These are phyloP conservation scores for Eupithecia tripunctaria DNA, from an alignment of 2,888 invertebrate species.

Conservation along the genomic window DNA sequence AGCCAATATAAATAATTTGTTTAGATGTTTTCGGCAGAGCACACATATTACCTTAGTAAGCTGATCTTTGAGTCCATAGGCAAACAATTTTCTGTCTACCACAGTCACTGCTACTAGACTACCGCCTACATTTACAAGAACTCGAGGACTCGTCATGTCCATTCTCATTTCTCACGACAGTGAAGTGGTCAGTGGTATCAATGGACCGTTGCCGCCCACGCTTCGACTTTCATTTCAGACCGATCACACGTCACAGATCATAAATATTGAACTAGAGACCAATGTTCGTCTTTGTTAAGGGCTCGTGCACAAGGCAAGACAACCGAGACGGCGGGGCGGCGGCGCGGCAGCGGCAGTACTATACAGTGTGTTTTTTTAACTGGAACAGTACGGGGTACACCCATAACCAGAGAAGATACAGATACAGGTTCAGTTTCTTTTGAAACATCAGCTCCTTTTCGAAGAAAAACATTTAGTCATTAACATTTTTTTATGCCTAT, in stretches of 20 bases:
- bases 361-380: too few species aligned
- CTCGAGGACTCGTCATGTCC: constrained; percentile 54
- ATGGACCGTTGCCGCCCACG: constrained; percentile 66
- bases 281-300: constrained; percentile 63
- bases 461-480: too few species aligned
- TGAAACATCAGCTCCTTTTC: too few species aligned
- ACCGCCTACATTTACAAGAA: constrained; percentile 41
- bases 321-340: neutral
- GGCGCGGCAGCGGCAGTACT: too few species aligned
- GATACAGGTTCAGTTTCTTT: too few species aligned
- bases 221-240: constrained; percentile 78
- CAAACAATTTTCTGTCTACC: constrained; percentile 9
- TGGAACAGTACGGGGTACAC: too few species aligned
- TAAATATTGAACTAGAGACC: constrained; percentile 39
- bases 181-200: constrained; percentile 51
- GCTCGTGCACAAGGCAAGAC: neutral
- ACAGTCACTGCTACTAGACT: constrained; percentile 27
- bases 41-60: constrained; percentile 7
- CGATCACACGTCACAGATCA: constrained; percentile 66
- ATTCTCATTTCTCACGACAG: constrained; percentile 76
- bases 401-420: too few species aligned
- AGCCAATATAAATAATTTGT: neutral
- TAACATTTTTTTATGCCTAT: too few species aligned
- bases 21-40: constrained; percentile 1
- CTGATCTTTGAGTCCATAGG: neutral